A percentile compares a stretch with the other conserved stretches of the same genome.
phyloP scores from a whole-genome alignment of 1,140 invertebrate genomes.

The Cydia amplana region DNA sequence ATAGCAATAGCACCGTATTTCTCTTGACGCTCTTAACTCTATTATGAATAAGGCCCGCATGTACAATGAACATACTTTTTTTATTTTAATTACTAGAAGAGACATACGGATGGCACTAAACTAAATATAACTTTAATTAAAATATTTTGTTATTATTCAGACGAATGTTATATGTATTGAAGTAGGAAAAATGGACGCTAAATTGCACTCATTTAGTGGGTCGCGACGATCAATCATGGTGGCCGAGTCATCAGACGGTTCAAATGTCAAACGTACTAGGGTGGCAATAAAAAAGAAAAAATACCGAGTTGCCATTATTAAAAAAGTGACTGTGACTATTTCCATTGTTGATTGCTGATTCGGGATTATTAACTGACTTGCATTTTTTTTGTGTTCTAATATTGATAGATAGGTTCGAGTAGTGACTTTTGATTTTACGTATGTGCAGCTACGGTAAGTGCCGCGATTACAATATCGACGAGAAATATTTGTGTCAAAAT shows the following conservation, averaged over 20 bases:
- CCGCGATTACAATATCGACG: conserved; percentile 64
- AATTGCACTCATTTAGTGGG: conserved; percentile 78
- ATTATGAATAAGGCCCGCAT: too few species aligned
- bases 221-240: conserved; percentile 77
- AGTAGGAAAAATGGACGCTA: conserved; percentile 70
- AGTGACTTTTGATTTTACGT: conserved; percentile 68
- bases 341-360: conserved; percentile 79
- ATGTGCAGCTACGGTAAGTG: conserved; percentile 54
- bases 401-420: conserved; percentile 78
- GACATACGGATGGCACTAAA: too few species aligned
- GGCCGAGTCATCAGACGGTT: conserved; percentile 76
- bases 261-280: conserved; percentile 78
- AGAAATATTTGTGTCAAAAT: conserved; percentile 63
- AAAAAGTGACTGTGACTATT: conserved; percentile 80
- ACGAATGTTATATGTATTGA: conserved; percentile 56
- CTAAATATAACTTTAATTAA: background rate
- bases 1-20: too few species aligned
- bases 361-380: conserved; percentile 79
- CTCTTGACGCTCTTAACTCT: too few species aligned
- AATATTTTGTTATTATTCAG: background rate
- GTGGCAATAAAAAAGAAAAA: conserved; percentile 75
- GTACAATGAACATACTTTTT: too few species aligned
- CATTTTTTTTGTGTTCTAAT: conserved; percentile 79
- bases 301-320: conserved; percentile 77
- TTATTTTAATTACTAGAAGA: too few species aligned